Base-by-base conservation (phyloP, 2,113 vertebrate genomes). In the Pterophyllum scalare region DNA sequence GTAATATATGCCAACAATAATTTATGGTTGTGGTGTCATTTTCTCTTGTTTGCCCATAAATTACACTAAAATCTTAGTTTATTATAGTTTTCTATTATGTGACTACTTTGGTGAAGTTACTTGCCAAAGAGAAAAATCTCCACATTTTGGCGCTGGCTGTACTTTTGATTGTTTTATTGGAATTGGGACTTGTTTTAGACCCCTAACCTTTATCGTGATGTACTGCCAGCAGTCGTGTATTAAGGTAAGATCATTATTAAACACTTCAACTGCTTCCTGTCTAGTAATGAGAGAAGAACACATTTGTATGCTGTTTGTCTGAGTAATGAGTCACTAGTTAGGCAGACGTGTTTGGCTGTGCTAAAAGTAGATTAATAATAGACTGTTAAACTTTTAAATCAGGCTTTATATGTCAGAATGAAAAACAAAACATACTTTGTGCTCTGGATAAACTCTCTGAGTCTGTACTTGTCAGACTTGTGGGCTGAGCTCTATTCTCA, bases 301-400 rank as follows among this genome's bases (percentile, higher is more conserved):
- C 78, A 82, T 80, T 82, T 62, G 28, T 46, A 80, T 10, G 10
- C 31, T 82, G 61, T 88, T 81, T 31, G 62, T 82, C 58, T 58
- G 59, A 79, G 26, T 84, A 86, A 90, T 80, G 64, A 82, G 59
- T 64, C 82, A 76, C 54, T 70, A 20, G 70, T 77, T 79, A 77
- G 75, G n/a, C 75, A 83, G 86, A 87, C 24, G 17, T 54, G 49
- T 52, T n/a, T 56, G 59, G 19, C 26, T 20, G 43, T 5, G 14
- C 33, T 84, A 49, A 62, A 79, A 77, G 56, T 78, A 60, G 22
- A 82, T 57, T 60, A 35, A 79, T 83, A 79, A 70, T 49, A 38
- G 65, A 72, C 10, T 72, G 43, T 70, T 49, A 46, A 70, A 70
- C 24, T 70, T 46, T 70, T 28, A 70, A 49, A 28, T 28, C 38